Conservation (phyloP, 1,140 invertebrate species). For the Drosophila repletoides region DNA sequence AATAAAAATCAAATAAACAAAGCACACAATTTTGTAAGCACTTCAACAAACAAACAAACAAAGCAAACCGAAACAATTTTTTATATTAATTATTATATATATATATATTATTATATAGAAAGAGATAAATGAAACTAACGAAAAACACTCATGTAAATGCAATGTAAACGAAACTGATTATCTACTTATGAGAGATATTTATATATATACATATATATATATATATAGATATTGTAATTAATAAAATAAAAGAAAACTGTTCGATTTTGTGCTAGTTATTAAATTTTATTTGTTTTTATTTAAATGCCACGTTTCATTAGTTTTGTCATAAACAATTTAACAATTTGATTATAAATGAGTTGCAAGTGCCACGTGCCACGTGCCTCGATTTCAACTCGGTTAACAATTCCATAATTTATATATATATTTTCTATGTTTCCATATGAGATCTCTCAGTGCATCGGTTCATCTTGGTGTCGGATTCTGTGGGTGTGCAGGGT, state of each 20-base stretch:
- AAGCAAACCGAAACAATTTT: constrained; percentile 48
- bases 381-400: constrained; percentile 56
- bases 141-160: constrained; percentile 69
- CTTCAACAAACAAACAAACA: constrained; percentile 31
- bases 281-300: constrained; percentile 57
- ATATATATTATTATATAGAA: constrained; percentile 32
- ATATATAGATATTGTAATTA: constrained; percentile 70
- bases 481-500: constrained; percentile 28
- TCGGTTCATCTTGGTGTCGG: constrained; percentile 38
- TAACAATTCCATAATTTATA: constrained; percentile 56
- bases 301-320: constrained; percentile 71
- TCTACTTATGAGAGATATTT: constrained; percentile 64
- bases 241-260: constrained; percentile 56
- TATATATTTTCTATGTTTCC: neutral
- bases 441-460: constrained; percentile 50
- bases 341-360: constrained; percentile 39
- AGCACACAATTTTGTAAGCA: constrained; percentile 53
- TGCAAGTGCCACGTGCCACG: constrained; percentile 55
- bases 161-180: constrained; percentile 71
- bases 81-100: constrained; percentile 60
- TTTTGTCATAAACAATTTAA: constrained; percentile 62
- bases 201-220: constrained; percentile 32
- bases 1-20: constrained; percentile 30
- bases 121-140: constrained; percentile 46
- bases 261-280: constrained; percentile 57